Evolutionary conservation across 1,140 invertebrate species (phyloP).

Genomic region (Chrysoperla carnea): DNA sequence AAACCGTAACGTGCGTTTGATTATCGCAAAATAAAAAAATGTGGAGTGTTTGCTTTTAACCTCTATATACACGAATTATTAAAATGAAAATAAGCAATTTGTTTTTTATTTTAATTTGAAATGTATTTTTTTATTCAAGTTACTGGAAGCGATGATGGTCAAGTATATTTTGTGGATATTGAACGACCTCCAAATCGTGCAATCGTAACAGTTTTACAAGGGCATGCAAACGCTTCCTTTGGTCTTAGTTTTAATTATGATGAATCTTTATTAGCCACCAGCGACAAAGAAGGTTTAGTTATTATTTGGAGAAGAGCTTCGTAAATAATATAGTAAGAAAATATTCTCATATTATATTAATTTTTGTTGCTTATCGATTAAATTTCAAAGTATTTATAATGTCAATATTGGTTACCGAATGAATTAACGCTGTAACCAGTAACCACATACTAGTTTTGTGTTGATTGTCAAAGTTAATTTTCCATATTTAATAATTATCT

Average conservation of each 20-base stretch:
- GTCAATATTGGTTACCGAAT: too few relatives aligned
- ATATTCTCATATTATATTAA: background rate
- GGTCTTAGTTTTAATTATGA: constrained; percentile 80
- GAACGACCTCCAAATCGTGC: constrained; percentile 46
- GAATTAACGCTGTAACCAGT: background rate
- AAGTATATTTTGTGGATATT: constrained; percentile 71
- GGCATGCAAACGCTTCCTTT: constrained; percentile 62
- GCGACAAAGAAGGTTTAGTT: constrained; percentile 66
- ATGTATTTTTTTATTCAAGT: constrained; percentile 29
- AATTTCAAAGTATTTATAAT: background rate
- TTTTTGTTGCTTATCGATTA: background rate
- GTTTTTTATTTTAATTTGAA: too few relatives aligned
- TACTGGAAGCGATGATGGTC: constrained; percentile 71
- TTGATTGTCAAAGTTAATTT: too few relatives aligned
- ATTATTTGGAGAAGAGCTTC: constrained; percentile 62
- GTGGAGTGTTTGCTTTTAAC: too few relatives aligned
- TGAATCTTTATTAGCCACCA: constrained; percentile 70
- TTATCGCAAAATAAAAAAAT: too few relatives aligned
- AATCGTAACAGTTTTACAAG: constrained; percentile 69
- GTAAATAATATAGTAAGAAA: constrained; percentile 2
- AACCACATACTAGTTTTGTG: too few relatives aligned
- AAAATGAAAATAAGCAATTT: too few relatives aligned
- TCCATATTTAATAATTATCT: too few relatives aligned
- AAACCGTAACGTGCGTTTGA: too few relatives aligned
- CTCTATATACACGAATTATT: too few relatives aligned